phyloP scores from a whole-genome alignment of 2,113 vertebrate genomes.

The Procavia capensis region DNA sequence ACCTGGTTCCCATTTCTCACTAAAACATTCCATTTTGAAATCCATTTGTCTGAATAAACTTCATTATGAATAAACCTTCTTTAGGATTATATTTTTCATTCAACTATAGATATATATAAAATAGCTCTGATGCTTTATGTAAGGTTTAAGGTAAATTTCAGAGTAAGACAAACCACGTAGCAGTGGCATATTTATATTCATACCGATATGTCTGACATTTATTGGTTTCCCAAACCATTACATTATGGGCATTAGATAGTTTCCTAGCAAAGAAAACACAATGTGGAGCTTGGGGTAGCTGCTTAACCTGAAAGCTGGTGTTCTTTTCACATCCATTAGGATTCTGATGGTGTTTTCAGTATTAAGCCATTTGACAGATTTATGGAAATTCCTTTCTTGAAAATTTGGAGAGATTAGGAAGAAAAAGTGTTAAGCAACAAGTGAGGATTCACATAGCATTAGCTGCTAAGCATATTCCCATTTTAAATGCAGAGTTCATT shows the following conservation, averaged over 20 bases:
- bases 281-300: not conserved
- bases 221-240: not conserved
- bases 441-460: not conserved
- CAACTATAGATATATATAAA: not conserved
- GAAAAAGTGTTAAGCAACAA: not conserved
- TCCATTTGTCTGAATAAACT: not conserved
- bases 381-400: conserved; percentile 37
- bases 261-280: not conserved
- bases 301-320: not conserved
- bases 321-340: not conserved
- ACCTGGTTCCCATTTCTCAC: conserved; percentile 13
- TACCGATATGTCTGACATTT: not conserved
- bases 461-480: not conserved
- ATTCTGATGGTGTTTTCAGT: conserved; percentile 32
- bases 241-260: not conserved
- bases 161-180: not conserved
- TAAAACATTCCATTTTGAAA: conserved; percentile 35
- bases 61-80: conserved; percentile 31
- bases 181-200: not conserved
- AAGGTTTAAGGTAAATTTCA: conserved; percentile 48
- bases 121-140: not conserved
- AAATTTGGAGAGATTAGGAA: conserved; percentile 5
- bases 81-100: not conserved
- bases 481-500: conserved; percentile 4
- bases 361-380: conserved; percentile 30